Conservation (phyloP, 2,888 invertebrate species). For the Ophioninae sp. region DNA sequence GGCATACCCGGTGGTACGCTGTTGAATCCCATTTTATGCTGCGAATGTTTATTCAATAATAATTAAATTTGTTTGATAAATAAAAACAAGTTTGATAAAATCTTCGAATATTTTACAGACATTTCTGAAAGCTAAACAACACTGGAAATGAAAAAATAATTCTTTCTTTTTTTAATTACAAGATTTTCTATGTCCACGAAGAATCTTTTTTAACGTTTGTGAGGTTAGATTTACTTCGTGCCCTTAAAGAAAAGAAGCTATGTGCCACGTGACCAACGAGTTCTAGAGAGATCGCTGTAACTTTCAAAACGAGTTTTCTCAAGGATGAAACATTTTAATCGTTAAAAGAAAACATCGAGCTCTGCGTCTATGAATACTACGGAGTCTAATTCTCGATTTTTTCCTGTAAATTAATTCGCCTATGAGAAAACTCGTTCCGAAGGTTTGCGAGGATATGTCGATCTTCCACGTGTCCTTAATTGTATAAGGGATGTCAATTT, state of each 20-base stretch:
- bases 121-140: too few relatives aligned
- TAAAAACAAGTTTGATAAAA: too few relatives aligned
- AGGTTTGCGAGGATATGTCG: not conserved
- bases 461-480: not conserved
- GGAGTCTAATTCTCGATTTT: not conserved
- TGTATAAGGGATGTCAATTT: not conserved
- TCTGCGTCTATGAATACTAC: not conserved
- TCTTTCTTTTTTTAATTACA: too few relatives aligned
- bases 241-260: not conserved
- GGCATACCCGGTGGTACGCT: conserved; percentile 83
- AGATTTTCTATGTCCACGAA: too few relatives aligned
- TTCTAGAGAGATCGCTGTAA: not conserved
- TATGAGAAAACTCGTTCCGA: not conserved
- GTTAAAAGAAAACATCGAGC: not conserved
- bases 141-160: too few relatives aligned
- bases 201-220: too few relatives aligned
- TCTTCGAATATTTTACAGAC: too few relatives aligned
- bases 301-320: not conserved
- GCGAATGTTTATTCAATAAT: conserved; percentile 73
- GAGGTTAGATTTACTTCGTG: too few relatives aligned
- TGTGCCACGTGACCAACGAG: not conserved
- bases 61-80: too few relatives aligned
- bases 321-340: not conserved
- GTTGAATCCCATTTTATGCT: conserved; percentile 87
- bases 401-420: not conserved